These are phyloP conservation scores for Chironomus riparius DNA, from an alignment of 2,888 invertebrate species.

Conservation along the genomic window DNA sequence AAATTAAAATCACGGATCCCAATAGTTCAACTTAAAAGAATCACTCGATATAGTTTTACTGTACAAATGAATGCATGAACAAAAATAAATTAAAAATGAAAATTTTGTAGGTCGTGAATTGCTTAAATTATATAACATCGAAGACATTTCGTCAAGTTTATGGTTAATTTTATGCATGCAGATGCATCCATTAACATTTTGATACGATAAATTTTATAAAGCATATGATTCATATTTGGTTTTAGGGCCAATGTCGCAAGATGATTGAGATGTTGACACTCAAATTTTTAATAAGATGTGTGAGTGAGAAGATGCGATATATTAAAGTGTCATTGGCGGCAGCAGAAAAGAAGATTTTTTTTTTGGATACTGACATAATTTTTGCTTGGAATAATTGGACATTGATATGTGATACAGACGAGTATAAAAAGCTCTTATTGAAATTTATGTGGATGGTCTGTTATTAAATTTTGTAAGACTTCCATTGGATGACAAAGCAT, in stretches of 20 bases:
- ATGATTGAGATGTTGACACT: slow-evolving; percentile 22
- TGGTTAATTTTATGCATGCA: background rate
- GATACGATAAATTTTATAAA: background rate
- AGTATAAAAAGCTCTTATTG: too few species aligned
- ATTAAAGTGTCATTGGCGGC: too few species aligned
- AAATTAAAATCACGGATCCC: too few species aligned
- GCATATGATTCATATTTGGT: too few species aligned
- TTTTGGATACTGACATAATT: background rate
- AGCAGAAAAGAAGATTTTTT: too few species aligned
- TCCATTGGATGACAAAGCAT: too few species aligned
- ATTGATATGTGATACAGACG: background rate
- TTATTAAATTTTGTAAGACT: too few species aligned
- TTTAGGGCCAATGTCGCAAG: background rate
- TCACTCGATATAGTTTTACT: too few species aligned
- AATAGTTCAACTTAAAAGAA: too few species aligned
- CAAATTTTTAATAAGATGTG: background rate
- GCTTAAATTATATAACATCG: background rate
- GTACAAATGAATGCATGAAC: too few species aligned
- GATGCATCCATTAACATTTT: background rate
- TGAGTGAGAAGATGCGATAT: too few species aligned
- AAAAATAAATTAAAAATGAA: background rate
- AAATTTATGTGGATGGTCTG: too few species aligned
- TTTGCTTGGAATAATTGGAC: background rate
- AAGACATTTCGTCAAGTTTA: slow-evolving; percentile 10
- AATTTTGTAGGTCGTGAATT: background rate